A percentile compares a stretch with the other conserved stretches of the same genome.
Evolutionary conservation across 1,140 invertebrate species (phyloP).

Genomic region (Octopus sinensis): DNA sequence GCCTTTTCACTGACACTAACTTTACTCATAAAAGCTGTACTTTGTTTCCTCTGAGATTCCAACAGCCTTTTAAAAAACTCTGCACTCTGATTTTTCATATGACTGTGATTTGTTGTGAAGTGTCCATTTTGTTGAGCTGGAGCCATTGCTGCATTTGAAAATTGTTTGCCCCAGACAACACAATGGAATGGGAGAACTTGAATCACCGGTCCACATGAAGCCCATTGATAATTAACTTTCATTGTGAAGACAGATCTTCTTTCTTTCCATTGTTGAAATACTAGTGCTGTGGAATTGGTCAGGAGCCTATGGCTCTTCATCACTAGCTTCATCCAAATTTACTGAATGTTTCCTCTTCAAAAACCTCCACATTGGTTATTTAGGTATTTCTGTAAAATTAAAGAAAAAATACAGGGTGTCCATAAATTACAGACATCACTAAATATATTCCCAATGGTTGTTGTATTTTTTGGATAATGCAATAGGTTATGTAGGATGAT

Average conservation of each 20-base stretch:
- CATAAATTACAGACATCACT: neutral
- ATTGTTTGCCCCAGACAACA: conserved; percentile 3
- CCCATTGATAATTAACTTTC: conserved; percentile 3
- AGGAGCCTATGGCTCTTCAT: neutral
- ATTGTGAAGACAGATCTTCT: neutral
- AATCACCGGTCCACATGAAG: conserved; percentile 9
- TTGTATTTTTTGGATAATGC: neutral
- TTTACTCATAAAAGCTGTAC: neutral
- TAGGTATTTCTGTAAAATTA: neutral
- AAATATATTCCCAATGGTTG: neutral
- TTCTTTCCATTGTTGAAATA: neutral
- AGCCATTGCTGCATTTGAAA: conserved; percentile 7
- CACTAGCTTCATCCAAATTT: neutral
- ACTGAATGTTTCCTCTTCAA: neutral
- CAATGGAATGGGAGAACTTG: neutral
- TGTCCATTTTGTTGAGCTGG: neutral
- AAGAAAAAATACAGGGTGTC: neutral
- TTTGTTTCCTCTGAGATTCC: neutral
- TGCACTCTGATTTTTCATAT: neutral
- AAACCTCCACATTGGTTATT: neutral
- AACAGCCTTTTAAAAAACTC: neutral
- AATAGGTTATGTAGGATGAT: neutral
- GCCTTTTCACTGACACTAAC: neutral
- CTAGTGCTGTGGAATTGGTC: neutral
- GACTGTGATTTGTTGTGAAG: conserved; percentile 2